Conservation (phyloP, 2,797 vertebrate genomes). For the Cossypha dichroa region DNA sequence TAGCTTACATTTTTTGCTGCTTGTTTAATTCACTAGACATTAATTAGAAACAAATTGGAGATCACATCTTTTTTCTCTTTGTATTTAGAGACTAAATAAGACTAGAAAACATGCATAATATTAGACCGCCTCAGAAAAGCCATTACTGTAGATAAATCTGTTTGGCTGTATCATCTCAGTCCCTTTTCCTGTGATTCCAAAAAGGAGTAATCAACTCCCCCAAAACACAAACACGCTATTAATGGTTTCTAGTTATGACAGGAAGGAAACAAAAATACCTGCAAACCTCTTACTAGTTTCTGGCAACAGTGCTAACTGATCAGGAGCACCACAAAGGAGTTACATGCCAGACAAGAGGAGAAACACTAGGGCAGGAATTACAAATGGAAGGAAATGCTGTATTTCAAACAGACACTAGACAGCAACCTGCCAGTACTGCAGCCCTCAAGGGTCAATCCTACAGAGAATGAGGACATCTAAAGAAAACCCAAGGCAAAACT, state of each 20-base stretch:
- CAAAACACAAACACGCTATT: not conserved
- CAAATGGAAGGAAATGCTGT: slow-evolving; percentile 50
- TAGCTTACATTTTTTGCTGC: not conserved
- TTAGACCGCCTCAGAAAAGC: not conserved
- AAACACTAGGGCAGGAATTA: slow-evolving; percentile 64
- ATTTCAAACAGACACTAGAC: slow-evolving; percentile 53
- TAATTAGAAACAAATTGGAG: not conserved
- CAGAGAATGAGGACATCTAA: slow-evolving; percentile 60
- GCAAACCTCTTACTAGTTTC: not conserved
- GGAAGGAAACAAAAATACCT: not conserved
- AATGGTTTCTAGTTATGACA: not conserved
- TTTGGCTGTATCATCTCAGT: not conserved
- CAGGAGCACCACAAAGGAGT: slow-evolving; percentile 42
- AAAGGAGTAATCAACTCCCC: not conserved
- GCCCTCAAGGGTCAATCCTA: slow-evolving; percentile 60
- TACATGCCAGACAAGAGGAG: slow-evolving; percentile 32
- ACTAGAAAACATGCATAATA: not conserved
- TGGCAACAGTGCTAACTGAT: not conserved
- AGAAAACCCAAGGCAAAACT: slow-evolving; percentile 52
- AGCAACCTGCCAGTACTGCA: slow-evolving; percentile 44
- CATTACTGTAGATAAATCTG: not conserved
- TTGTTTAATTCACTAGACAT: not conserved
- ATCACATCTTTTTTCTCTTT: not conserved
- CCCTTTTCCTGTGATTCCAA: not conserved
- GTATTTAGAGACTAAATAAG: not conserved